Evolutionary conservation across 1,140 invertebrate species (phyloP).

Genomic region (Agrypnia vestita): DNA sequence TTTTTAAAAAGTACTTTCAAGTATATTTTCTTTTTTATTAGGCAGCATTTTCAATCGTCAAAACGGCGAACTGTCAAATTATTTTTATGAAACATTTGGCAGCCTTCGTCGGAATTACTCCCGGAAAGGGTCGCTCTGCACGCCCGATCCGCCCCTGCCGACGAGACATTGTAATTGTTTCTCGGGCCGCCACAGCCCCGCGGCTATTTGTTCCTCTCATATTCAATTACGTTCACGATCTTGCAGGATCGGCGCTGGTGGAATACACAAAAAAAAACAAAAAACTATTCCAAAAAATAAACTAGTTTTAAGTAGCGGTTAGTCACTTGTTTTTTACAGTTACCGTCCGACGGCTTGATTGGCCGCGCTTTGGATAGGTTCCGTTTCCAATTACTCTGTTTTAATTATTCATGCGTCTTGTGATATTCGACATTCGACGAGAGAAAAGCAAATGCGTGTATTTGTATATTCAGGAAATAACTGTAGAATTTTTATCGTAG

Average conservation of each 20-base stretch:
- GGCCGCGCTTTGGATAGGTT: not conserved
- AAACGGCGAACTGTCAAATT: too few relatives aligned
- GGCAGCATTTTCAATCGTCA: too few relatives aligned
- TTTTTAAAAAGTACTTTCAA: too few relatives aligned
- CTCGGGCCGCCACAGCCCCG: constrained; percentile 45
- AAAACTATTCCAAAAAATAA: constrained; percentile 25
- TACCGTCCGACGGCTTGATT: constrained; percentile 23
- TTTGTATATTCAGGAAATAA: too few relatives aligned
- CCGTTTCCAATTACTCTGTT: constrained; percentile 14
- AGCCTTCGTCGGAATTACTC: too few relatives aligned
- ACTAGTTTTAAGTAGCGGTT: constrained; percentile 21
- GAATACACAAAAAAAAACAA: constrained; percentile 10
- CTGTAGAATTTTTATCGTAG: too few relatives aligned
- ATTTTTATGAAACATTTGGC: too few relatives aligned
- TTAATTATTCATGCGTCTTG: constrained; percentile 20
- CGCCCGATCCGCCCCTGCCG: constrained; percentile 32
- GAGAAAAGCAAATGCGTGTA: too few relatives aligned
- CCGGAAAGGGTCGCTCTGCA: too few relatives aligned
- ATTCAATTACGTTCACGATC: constrained; percentile 60
- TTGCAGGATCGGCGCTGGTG: constrained; percentile 27
- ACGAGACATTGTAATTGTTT: constrained; percentile 54
- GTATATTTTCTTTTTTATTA: too few relatives aligned
- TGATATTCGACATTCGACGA: constrained; percentile 3
- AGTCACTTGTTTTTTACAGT: constrained; percentile 9
- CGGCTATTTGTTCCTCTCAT: constrained; percentile 60